Conservation (phyloP, 92 coral and sea anemone genomes). For the Phenganax subtilis region DNA sequence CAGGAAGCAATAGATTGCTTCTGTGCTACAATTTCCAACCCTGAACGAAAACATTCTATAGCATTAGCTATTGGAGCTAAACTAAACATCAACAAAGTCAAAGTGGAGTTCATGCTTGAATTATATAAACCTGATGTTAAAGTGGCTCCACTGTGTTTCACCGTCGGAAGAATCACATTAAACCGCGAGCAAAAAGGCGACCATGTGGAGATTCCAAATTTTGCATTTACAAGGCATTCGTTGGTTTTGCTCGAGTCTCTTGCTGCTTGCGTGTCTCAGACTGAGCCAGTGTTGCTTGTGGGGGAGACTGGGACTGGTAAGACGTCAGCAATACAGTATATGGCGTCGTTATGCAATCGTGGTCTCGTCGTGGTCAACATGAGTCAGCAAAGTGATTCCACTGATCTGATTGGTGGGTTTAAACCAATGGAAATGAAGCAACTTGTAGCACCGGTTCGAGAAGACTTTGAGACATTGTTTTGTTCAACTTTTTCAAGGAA, state of each 20-base stretch:
- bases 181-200: conserved; percentile 43
- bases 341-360: conserved; percentile 67
- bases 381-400: conserved; percentile 99
- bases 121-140: conserved; percentile 80
- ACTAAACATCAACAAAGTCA: conserved; percentile 74
- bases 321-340: conserved; percentile 80
- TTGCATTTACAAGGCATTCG: conserved; percentile 90
- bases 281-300: conserved; percentile 84
- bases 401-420: conserved; percentile 91
- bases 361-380: conserved; percentile 76
- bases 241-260: conserved; percentile 77
- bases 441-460: conserved; percentile 81
- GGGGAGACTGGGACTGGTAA: conserved; percentile 99
- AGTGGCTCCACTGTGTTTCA: conserved; percentile 61
- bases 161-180: conserved; percentile 77
- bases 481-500: conserved; percentile 87
- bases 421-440: conserved; percentile 98
- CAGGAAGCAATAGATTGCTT: conserved; percentile 95
- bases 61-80: conserved; percentile 88
- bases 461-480: conserved; percentile 72
- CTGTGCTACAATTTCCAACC: conserved; percentile 71
- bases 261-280: conserved; percentile 73
- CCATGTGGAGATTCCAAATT: conserved; percentile 38
- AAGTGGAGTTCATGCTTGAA: conserved; percentile 69
- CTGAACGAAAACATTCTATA: conserved; percentile 50